phyloP scores from a whole-genome alignment of 2,888 invertebrate genomes.

The Saturnia japonica region DNA sequence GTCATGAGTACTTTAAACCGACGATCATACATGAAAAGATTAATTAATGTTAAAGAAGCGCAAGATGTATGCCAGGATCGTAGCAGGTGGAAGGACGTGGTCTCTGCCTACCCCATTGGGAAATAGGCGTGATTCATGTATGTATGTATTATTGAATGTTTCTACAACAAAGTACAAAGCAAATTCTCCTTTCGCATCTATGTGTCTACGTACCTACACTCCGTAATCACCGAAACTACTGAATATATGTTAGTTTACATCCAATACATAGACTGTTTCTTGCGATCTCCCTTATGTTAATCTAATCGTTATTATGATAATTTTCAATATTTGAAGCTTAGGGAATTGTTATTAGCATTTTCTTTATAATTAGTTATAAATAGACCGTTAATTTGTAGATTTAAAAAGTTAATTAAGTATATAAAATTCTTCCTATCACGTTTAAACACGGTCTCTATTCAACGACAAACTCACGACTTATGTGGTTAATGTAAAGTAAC shows the following conservation, averaged over 20 bases:
- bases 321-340: not conserved
- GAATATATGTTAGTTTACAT: not conserved
- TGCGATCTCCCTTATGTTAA: not conserved
- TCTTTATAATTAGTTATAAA: not conserved
- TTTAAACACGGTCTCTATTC: not conserved
- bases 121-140: no score
- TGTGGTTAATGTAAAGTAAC: constrained; percentile 38
- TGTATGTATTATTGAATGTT: no score
- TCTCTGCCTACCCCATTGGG: no score
- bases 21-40: no score
- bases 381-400: not conserved
- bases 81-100: no score
- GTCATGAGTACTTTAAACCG: no score
- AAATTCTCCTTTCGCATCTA: not conserved
- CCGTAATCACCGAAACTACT: not conserved
- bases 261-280: not conserved
- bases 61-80: no score
- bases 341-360: not conserved
- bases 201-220: not conserved
- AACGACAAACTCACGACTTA: constrained; percentile 38
- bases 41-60: no score
- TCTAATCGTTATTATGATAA: not conserved
- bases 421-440: not conserved
- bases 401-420: not conserved
- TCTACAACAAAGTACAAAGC: not conserved